These are phyloP conservation scores for Phylloscopus trochiloides DNA, from an alignment of 2,113 vertebrate species.

Conservation along the genomic window DNA sequence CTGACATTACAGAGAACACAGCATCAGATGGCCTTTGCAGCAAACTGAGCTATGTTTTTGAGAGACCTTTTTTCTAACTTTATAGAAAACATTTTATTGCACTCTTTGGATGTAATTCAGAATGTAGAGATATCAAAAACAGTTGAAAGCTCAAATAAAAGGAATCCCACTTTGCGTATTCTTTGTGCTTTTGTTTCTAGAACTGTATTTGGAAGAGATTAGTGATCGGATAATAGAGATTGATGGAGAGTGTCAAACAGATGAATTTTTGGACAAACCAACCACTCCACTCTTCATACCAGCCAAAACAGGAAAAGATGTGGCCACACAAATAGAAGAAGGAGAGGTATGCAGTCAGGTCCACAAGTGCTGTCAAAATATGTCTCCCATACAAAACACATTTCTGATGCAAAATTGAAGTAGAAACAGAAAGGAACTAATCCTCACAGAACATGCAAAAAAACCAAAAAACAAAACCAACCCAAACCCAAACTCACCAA, in stretches of 20 bases:
- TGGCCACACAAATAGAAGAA: slow-evolving; percentile 86
- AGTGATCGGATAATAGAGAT: slow-evolving; percentile 74
- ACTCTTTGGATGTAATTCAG: background rate
- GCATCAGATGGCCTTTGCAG: background rate
- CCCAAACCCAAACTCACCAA: background rate
- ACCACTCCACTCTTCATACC: slow-evolving; percentile 89
- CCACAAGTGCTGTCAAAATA: background rate
- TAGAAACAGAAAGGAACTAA: background rate
- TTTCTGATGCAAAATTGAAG: background rate
- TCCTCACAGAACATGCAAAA: background rate
- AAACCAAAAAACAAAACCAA: too few species aligned
- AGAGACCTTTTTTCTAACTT: background rate
- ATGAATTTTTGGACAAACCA: slow-evolving; percentile 89
- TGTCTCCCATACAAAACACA: background rate
- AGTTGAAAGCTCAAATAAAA: background rate
- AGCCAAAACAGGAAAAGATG: slow-evolving; percentile 87
- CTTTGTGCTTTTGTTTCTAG: slow-evolving; percentile 68
- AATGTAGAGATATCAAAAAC: background rate
- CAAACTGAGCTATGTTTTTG: background rate
- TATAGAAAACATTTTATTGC: background rate
- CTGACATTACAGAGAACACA: background rate
- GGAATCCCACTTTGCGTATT: background rate
- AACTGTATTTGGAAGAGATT: slow-evolving; percentile 91
- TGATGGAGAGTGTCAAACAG: slow-evolving; percentile 88
- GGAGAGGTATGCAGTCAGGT: slow-evolving; percentile 82